phyloP scores from a whole-genome alignment of 64 coral and sea anemone genomes.

The Catalaphyllia jardinei region DNA sequence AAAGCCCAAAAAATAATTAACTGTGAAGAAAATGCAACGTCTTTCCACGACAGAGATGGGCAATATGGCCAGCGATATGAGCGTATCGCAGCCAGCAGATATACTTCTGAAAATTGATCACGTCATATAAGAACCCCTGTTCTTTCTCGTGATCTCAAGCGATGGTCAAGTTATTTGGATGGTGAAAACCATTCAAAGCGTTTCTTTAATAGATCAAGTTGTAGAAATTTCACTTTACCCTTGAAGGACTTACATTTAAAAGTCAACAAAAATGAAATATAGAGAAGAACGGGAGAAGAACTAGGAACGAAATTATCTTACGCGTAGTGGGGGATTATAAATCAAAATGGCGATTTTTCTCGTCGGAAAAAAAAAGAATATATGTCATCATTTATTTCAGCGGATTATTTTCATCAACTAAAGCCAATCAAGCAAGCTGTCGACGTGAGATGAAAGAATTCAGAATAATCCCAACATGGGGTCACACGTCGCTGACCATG shows the following conservation, averaged over 20 bases:
- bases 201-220: too few relatives aligned
- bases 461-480: neutral
- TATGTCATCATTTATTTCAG: neutral
- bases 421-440: too few relatives aligned
- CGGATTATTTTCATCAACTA: neutral
- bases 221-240: too few relatives aligned
- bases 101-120: neutral
- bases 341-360: neutral
- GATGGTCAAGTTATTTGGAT: too few relatives aligned
- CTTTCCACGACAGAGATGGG: neutral
- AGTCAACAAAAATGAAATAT: neutral
- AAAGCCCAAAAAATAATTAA: neutral
- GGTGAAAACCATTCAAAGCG: too few relatives aligned
- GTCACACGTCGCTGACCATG: neutral
- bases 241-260: neutral
- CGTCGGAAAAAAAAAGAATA: neutral
- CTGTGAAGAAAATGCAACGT: neutral
- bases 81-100: neutral
- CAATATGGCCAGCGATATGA: neutral
- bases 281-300: neutral
- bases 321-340: neutral
- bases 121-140: neutral
- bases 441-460: neutral
- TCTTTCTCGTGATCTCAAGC: neutral
- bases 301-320: neutral